A percentile compares a stretch with the other conserved stretches of the same genome.
Evolutionary conservation across 2,113 vertebrate species (phyloP).

Genomic region (Oostethus manadensis): DNA sequence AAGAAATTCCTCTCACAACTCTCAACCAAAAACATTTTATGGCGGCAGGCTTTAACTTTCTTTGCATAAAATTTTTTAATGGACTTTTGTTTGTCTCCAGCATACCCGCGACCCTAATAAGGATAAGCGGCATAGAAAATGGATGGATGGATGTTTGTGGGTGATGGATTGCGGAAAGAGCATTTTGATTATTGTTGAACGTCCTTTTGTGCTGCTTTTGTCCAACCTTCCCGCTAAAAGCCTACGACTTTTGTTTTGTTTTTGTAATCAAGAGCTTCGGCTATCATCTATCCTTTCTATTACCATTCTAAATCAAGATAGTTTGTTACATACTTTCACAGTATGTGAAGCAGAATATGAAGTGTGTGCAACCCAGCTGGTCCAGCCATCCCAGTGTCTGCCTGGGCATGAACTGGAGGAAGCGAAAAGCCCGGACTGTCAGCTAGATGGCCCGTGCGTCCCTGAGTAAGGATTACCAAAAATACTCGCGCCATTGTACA

Average conservation of each 20-base stretch:
- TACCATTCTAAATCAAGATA: constrained; percentile 27
- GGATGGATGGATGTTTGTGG: too few species aligned
- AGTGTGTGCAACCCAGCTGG: too few species aligned
- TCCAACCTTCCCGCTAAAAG: constrained; percentile 29
- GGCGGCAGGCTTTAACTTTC: constrained; percentile 37
- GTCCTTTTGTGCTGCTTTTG: constrained; percentile 7
- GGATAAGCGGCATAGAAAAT: too few species aligned
- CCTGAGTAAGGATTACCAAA: too few species aligned
- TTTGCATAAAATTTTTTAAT: constrained; percentile 42
- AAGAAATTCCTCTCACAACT: constrained; percentile 39
- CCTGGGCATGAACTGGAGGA: too few species aligned
- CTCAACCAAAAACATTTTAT: constrained; percentile 40
- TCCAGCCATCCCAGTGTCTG: too few species aligned
- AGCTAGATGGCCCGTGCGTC: too few species aligned
- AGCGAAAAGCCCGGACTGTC: too few species aligned
- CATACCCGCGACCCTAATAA: too few species aligned
- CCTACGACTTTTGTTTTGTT: constrained; percentile 14
- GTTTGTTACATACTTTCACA: constrained; percentile 34
- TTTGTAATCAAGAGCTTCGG: constrained; percentile 30
- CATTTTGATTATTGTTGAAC: constrained; percentile 2
- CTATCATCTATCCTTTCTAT: constrained; percentile 3
- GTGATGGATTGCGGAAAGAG: constrained; percentile 30
- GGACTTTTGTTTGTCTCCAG: too few species aligned
- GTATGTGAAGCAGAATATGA: too few species aligned
- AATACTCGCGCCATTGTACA: too few species aligned